A percentile compares a stretch with the other conserved stretches of the same genome.
Evolutionary conservation across 2,888 invertebrate species (phyloP).

Genomic region (Tetragnatha montana): DNA sequence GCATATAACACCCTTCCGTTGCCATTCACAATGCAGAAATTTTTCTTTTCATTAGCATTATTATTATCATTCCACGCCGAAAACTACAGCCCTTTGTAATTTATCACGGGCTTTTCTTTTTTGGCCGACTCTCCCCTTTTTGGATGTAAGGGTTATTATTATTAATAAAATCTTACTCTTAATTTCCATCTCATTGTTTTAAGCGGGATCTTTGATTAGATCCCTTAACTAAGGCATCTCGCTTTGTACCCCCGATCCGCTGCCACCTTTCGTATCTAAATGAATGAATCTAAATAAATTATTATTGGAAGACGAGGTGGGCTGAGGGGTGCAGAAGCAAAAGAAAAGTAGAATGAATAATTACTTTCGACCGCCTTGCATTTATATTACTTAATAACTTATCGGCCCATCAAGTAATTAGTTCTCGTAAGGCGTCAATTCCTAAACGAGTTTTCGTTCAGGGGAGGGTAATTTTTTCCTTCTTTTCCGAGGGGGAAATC

Average conservation of each 20-base stretch:
- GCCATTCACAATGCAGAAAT: constrained; percentile 45
- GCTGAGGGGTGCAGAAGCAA: neutral
- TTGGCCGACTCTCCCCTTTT: neutral
- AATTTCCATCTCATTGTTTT: constrained; percentile 51
- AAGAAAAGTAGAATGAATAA: constrained; percentile 48
- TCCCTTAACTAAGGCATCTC: constrained; percentile 12
- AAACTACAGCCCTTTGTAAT: constrained; percentile 24
- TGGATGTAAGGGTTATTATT: constrained; percentile 26
- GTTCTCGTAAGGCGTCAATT: constrained; percentile 40
- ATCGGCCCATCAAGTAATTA: constrained; percentile 62
- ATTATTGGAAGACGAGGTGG: constrained; percentile 29
- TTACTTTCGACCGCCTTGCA: constrained; percentile 45
- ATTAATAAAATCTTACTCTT: constrained; percentile 63
- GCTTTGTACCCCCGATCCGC: constrained; percentile 17
- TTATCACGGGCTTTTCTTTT: constrained; percentile 23
- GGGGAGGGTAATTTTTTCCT: constrained; percentile 6
- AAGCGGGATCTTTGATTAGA: constrained; percentile 54
- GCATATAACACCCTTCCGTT: constrained; percentile 58
- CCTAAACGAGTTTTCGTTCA: constrained; percentile 47
- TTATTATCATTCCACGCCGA: constrained; percentile 23
- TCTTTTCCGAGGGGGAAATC: neutral
- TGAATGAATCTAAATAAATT: constrained; percentile 68
- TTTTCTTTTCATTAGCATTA: constrained; percentile 47
- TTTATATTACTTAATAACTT: constrained; percentile 69
- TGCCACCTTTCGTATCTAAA: constrained; percentile 36